These are phyloP conservation scores for Dilophus febrilis DNA, from an alignment of 2,888 invertebrate species.

Conservation along the genomic window DNA sequence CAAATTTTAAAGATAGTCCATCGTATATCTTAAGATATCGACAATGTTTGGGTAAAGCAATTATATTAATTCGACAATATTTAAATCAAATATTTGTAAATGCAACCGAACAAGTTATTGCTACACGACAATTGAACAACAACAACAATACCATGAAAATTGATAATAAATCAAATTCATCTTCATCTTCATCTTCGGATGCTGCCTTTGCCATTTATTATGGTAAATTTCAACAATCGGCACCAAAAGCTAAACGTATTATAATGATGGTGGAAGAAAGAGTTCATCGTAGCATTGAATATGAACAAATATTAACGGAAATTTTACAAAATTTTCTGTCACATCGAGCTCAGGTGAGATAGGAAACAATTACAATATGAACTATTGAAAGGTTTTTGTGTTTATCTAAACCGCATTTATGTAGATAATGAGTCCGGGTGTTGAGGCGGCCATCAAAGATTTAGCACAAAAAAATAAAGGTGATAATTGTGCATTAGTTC, in stretches of 20 bases:
- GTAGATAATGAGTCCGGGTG: slow-evolving; percentile 47
- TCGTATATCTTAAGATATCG: slow-evolving; percentile 69
- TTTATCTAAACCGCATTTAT: neutral
- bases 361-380: slow-evolving; percentile 23
- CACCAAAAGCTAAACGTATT: slow-evolving; percentile 64
- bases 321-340: slow-evolving; percentile 69
- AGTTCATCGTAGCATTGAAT: slow-evolving; percentile 55
- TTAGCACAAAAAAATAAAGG: slow-evolving; percentile 43
- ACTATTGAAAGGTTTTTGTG: neutral
- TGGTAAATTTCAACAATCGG: slow-evolving; percentile 88
- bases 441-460: slow-evolving; percentile 48
- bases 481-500: slow-evolving; percentile 68
- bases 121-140: slow-evolving; percentile 21
- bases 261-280: slow-evolving; percentile 69
- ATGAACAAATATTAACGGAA: slow-evolving; percentile 51
- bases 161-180: neutral
- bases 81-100: slow-evolving; percentile 58
- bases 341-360: slow-evolving; percentile 39
- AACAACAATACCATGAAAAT: no score
- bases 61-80: slow-evolving; percentile 62
- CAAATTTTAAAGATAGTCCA: slow-evolving; percentile 69
- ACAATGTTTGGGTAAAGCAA: slow-evolving; percentile 65
- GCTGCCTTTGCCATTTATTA: slow-evolving; percentile 74
- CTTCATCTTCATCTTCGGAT: slow-evolving; percentile 37
- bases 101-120: slow-evolving; percentile 58